Percentiles rank a stretch among this genome's conserved stretches.
phyloP scores from a whole-genome alignment of 1,140 invertebrate species.

The Medauroidea extradentata region DNA sequence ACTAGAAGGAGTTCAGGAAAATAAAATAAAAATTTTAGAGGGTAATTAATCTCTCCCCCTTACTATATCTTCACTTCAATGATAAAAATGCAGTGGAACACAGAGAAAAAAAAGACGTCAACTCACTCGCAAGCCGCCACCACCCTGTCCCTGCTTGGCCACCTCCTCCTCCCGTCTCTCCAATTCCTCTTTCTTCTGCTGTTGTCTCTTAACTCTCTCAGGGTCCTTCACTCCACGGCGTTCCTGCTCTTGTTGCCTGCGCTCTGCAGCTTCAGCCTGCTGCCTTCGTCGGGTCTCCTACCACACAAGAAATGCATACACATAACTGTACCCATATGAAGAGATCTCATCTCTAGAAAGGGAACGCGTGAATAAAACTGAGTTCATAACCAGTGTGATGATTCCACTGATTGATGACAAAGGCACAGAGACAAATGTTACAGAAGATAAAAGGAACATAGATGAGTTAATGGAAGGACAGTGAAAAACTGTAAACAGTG shows the following conservation, averaged over 20 bases:
- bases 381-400: neutral
- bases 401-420: neutral
- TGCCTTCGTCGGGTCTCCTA: slow-evolving; percentile 54
- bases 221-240: slow-evolving; percentile 54
- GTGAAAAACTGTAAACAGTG: too few species aligned
- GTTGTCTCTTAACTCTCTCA: slow-evolving; percentile 47
- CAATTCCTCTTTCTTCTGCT: slow-evolving; percentile 48
- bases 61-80: too few species aligned
- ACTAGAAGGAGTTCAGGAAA: too few species aligned
- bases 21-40: too few species aligned
- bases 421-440: neutral
- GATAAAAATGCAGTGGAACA: too few species aligned
- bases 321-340: neutral
- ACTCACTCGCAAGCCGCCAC: neutral
- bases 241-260: slow-evolving; percentile 48
- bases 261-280: slow-evolving; percentile 55
- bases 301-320: neutral
- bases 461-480: too few species aligned
- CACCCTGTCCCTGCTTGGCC: slow-evolving; percentile 21
- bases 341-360: neutral
- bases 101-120: too few species aligned
- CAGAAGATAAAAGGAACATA: too few species aligned
- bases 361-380: neutral
- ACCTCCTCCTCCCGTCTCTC: slow-evolving; percentile 46
- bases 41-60: too few species aligned